Evolutionary conservation across 2,888 invertebrate species (phyloP), one percentile per base, ranked within the genome.

Genomic region (Entomobrya proxima): DNA sequence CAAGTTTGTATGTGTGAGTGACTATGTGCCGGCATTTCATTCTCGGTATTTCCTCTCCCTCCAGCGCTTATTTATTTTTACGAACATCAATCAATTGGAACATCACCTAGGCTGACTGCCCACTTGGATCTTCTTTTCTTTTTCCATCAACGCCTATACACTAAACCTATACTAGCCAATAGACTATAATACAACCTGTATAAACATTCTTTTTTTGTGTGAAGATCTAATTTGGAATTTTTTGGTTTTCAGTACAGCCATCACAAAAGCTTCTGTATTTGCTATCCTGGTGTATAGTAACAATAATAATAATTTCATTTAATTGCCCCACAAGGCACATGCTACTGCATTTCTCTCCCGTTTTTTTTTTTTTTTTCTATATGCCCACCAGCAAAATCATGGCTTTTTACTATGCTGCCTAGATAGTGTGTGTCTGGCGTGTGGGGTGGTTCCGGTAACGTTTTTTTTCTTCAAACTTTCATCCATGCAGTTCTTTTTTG

Each of bases 1-100:
- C n/a, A n/a, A 11, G 27, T 27, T 24, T 52, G 18, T 21, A 18
- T 50, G 50, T 50, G 50, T 50, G 24, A 44, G 21, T 13, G 18
- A 72, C 72, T 13, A 47, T 4, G 27, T 13, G 44, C 2, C 72
- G 47, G 6, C 44, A 35, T 15, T 72, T 2, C 30, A 2, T 55
- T 5, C 47, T 4, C 67, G 52, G n/a, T n/a, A n/a, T n/a, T n/a
- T 11, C 30, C 35, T 67, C 64, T 69, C 76, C 77, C 64, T 37
- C 37, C 40, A 78, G 78, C 78, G 72, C 78, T 74, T 52, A 75
- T 44, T 74, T 50, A 40, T 52, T 77, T 75, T 74, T 35, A 50
- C 44, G 64, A 85, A 79, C 85, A 85, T 80, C 80, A 86, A 86
- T 86, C 85, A 86, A 86, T 86, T 35, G 80, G 30, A 76, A 76